Percentiles rank a stretch among this genome's conserved stretches.
Conservation (phyloP, 1,140 invertebrate species). For the Lanistes nyassanus region DNA sequence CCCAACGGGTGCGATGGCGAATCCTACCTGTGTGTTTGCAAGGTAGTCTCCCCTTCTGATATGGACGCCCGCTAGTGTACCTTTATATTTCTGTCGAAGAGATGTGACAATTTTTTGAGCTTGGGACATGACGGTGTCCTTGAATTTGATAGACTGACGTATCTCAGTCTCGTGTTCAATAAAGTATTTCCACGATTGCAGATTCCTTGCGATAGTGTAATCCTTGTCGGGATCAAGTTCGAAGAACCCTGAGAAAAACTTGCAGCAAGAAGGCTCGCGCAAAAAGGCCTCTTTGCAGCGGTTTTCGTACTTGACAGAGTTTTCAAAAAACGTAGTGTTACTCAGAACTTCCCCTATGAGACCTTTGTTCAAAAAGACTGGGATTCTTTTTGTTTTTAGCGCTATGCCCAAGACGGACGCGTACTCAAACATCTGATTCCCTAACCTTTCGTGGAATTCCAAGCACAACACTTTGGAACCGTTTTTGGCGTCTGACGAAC, state of each 20-base stretch:
- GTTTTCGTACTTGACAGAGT: not conserved
- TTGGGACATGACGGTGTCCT: not conserved
- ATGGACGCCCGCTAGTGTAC: no score
- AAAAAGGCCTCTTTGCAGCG: not conserved
- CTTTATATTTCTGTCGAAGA: not conserved
- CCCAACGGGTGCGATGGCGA: not conserved
- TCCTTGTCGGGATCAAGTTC: not conserved
- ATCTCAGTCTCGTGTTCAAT: not conserved
- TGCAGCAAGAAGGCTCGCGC: not conserved
- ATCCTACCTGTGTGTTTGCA: no score
- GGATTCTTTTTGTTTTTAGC: not conserved
- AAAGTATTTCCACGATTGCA: conserved; percentile 10
- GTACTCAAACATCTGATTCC: conserved; percentile 48
- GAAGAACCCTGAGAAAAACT: not conserved
- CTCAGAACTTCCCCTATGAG: not conserved
- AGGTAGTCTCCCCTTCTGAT: no score
- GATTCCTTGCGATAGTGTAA: not conserved
- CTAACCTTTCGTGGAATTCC: conserved; percentile 23
- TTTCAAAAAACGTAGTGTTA: not conserved
- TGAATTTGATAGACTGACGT: not conserved
- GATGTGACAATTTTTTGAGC: not conserved
- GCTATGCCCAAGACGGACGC: conserved; percentile 41
- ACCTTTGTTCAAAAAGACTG: not conserved
- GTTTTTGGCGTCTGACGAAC: no score
- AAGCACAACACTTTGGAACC: no score